Evolutionary conservation across 2,888 invertebrate species (phyloP), one percentile per base, ranked within the genome.

Genomic region (Pachliopta kotzebuea): DNA sequence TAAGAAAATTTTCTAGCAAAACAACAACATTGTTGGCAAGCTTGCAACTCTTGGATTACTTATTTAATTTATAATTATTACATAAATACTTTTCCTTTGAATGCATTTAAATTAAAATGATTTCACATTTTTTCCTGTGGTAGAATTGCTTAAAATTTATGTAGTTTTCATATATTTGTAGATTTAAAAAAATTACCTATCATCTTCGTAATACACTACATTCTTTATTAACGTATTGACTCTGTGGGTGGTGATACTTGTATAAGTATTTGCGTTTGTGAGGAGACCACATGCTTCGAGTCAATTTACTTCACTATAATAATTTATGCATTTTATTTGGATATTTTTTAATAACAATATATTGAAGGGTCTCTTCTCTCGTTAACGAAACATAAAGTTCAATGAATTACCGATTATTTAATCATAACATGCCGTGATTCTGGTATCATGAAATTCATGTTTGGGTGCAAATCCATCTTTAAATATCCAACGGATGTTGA

Each of bases 21-120:
- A 80, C 77, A 78, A 84, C 83, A 77, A 84, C 83, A 77, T 77
- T 83, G 82, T 84, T 75, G 79, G 50, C 59, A 50, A 31, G 26
- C 26, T 45, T 45, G 45, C 18, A 45, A n/a, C 45, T 42, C 18
- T 42, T 42, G 17, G 4, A 6, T 45, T 18, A 45, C 18, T n/a
- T 18, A 7, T 45, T 45, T 45, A 45, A 11, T 45, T 7, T 45
- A 4, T 4, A 45, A n/a, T 45, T 45, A 45, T 4, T n/a, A 31
- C 8, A 31, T 31, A 31, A 29, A 29, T 29, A 29, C 29, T 29
- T 29, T 8, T 29, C 29, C 8, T 29, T 8, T 29, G 42, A 11
- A 42, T 14, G 11, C 17, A n/a, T n/a, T n/a, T n/a, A n/a, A n/a
- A n/a, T n/a, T n/a, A n/a, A n/a, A n/a, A n/a, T 11, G 37, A 26